Evolutionary conservation across 2,113 vertebrate species (phyloP), one percentile per base, ranked within the genome.

Genomic region (Mola mola): DNA sequence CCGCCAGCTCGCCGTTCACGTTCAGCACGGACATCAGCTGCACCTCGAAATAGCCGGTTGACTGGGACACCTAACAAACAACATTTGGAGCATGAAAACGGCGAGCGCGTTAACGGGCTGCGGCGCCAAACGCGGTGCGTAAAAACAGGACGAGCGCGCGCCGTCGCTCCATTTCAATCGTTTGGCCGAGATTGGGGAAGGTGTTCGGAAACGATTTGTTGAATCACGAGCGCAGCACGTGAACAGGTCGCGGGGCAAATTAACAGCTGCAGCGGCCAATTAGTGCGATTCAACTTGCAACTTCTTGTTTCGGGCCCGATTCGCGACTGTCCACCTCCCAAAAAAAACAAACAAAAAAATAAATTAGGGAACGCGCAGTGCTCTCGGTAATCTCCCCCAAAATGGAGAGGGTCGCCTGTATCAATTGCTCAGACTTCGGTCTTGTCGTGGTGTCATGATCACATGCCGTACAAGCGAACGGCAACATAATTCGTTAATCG

Each of bases 31-130:
- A 93, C 90, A 94, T 94, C 92, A 99, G 91, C 94, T 95, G 95
- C 91, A 99, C 92, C 95, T 99, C 96, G 85, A 99, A 98, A 94
- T 95, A 95, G 93, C 97, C 97, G 81, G 93, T 93, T 80, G 93
- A 94, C 87, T 92, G 91, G 89, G 93, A 93, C 91, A 93, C 94
- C 97, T 98, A 91, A 89, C n/a, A 94, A 92, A 95, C 91, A 88
- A 66, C 60, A 70, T 11, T 46, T 43, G n/a, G 24, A 28, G n/a
- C 11, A 26, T n/a, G 49, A 48, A 48, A 55, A 49, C n/a, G 33
- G 11, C 11, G 3, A n/a, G 66, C 7, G 2, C 38, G 25, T 58
- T 13, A 8, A 26, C 3, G 25, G 17, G 51, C 46, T 13, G 29
- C 37, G 19, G 31, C 3, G 0, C 10, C 21, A n/a, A 28, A 34